Conservation (phyloP, 1,140 invertebrate genomes). For the Ips nitidus region DNA sequence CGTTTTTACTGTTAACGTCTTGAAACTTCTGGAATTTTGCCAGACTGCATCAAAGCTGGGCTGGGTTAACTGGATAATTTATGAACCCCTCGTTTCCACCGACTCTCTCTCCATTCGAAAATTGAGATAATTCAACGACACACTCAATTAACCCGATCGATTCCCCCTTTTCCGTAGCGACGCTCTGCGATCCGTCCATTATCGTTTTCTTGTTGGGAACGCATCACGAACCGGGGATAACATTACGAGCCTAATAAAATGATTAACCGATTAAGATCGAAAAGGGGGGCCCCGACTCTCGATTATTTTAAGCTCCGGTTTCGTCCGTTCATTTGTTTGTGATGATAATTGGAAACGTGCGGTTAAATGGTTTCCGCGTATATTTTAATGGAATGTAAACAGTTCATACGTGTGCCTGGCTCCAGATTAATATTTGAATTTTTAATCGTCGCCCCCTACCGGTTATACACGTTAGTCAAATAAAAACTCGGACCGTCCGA, state of each 20-base stretch:
- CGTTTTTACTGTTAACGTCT: too few species aligned
- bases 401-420: slow-evolving; percentile 39
- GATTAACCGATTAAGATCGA: slow-evolving; percentile 24
- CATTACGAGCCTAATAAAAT: slow-evolving; percentile 28
- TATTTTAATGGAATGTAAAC: slow-evolving; percentile 51
- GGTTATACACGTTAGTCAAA: neutral
- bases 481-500: slow-evolving; percentile 5
- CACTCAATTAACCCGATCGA: slow-evolving; percentile 26
- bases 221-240: slow-evolving; percentile 15
- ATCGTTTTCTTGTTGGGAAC: slow-evolving; percentile 17
- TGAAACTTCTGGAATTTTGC: too few species aligned
- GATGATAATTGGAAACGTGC: slow-evolving; percentile 50
- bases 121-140: slow-evolving; percentile 12
- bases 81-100: neutral
- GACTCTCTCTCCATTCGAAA: neutral
- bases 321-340: slow-evolving; percentile 44
- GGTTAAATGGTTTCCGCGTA: slow-evolving; percentile 44
- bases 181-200: neutral
- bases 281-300: neutral
- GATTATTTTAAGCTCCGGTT: slow-evolving; percentile 40
- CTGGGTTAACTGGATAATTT: too few species aligned
- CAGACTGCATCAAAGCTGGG: too few species aligned
- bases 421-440: slow-evolving; percentile 45
- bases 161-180: slow-evolving; percentile 2
- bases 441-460: slow-evolving; percentile 37